Percentiles rank a stretch among this genome's conserved stretches.
phyloP scores from a whole-genome alignment of 2,888 invertebrate genomes.

The Drosophila fulvimacula region DNA sequence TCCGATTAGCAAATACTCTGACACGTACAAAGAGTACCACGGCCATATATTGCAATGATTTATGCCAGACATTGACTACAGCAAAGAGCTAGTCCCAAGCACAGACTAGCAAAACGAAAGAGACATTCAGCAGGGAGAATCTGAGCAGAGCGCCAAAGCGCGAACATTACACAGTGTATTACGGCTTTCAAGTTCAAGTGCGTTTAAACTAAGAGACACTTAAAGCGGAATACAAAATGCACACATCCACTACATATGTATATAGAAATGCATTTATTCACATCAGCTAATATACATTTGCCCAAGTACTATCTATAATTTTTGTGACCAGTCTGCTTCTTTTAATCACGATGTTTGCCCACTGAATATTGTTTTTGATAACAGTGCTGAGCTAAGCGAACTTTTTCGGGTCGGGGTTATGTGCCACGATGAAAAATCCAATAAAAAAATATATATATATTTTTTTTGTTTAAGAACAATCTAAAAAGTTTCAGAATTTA shows the following conservation, averaged over 20 bases:
- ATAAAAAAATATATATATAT: background rate
- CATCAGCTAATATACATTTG: background rate
- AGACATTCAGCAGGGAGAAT: conserved; percentile 23
- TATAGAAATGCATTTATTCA: background rate
- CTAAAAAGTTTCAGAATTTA: background rate
- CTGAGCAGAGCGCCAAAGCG: conserved; percentile 32
- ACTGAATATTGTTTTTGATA: conserved; percentile 14
- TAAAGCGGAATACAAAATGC: conserved; percentile 19
- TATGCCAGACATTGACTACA: conserved; percentile 23
- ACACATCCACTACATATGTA: background rate
- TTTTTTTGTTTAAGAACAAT: background rate
- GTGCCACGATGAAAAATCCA: background rate
- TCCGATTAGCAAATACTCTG: conserved; percentile 42
- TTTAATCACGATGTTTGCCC: conserved; percentile 25
- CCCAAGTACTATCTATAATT: conserved; percentile 7
- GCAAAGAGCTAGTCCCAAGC: conserved; percentile 8
- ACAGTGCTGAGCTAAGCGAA: conserved; percentile 25
- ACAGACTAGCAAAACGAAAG: conserved; percentile 19
- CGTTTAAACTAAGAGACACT: conserved; percentile 59
- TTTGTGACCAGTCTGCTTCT: conserved; percentile 22
- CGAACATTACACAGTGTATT: conserved; percentile 25
- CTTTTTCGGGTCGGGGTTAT: conserved; percentile 36
- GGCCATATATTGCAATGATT: conserved; percentile 32
- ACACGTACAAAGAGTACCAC: conserved; percentile 23
- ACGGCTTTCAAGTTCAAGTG: conserved; percentile 73